Evolutionary conservation across 2,888 invertebrate species (phyloP), one percentile per base, ranked within the genome.

Genomic region (Drepana falcataria): DNA sequence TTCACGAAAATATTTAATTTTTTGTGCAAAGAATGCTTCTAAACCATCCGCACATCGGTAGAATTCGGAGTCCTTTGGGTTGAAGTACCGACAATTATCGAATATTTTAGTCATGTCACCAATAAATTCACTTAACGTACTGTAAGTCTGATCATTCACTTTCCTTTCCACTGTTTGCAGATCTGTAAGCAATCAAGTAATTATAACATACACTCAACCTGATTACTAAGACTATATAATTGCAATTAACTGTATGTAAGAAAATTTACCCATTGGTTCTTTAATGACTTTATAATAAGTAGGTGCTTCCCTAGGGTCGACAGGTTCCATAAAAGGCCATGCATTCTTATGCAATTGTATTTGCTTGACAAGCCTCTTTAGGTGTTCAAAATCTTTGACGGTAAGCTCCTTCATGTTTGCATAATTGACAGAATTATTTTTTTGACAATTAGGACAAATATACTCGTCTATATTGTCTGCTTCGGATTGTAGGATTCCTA

Each of bases 21-120:
- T 97, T 90, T 96, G 96, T 81, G 97, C 97, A 92, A 99, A 99
- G 87, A 96, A 98, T 59, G 96, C 96, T 91, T 99, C 99, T 61
- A 99, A 92, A 54, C 96, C 95, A 83, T 98, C 98, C 35, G 99
- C 99, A 91, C 98, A 98, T 77, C 98, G 96, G 91, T 96, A 98
- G 90, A 98, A 98, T 60, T 97, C 96, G 33, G 98, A 97, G 83
- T 98, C 98, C 78, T 96, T 96, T 58, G 98, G 97, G 90, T 99
- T 99, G 91, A 98, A 99, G 81, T 97, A 97, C 65, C 99, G 95
- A 92, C 99, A 99, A 90, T 99, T 99, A 91, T 99, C 98, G 88
- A 99, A 99, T 79, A 99, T 98, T 90, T 98, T 97, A 61, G 97
- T 98, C 95, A 99, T 97, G 84, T 99, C 99, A 81, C 97, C 97